Evolutionary conservation across 2,888 invertebrate species (phyloP).

Genomic region (Anoncus sp.): DNA sequence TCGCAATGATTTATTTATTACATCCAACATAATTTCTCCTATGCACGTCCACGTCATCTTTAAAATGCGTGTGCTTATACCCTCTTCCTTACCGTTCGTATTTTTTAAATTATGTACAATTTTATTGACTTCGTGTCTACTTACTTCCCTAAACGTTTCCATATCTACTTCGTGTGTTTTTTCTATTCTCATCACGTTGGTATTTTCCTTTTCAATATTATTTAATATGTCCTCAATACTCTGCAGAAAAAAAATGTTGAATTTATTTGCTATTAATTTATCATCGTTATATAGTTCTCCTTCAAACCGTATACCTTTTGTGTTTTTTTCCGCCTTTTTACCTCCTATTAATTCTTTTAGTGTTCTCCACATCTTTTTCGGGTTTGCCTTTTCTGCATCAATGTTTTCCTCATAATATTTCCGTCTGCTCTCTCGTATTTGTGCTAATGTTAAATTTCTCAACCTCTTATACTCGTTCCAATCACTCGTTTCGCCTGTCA

Average conservation of each 20-base stretch:
- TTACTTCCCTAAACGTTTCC: slow-evolving; percentile 8
- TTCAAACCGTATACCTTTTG: slow-evolving; percentile 14
- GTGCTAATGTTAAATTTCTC: slow-evolving; percentile 17
- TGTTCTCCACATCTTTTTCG: slow-evolving; percentile 31
- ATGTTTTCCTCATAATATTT: slow-evolving; percentile 35
- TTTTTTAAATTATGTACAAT: slow-evolving; percentile 27
- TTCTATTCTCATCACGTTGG: too few relatives aligned
- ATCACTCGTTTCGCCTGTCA: background rate
- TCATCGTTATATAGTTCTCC: background rate
- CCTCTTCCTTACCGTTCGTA: slow-evolving; percentile 19
- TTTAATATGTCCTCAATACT: slow-evolving; percentile 11
- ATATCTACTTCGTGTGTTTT: too few relatives aligned
- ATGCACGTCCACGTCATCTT: slow-evolving; percentile 19
- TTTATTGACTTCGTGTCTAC: background rate
- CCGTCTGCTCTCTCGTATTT: slow-evolving; percentile 13
- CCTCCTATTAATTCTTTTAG: slow-evolving; percentile 20
- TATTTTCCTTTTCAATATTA: background rate
- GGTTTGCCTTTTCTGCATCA: slow-evolving; percentile 14
- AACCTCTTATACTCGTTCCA: slow-evolving; percentile 28
- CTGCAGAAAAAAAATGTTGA: background rate
- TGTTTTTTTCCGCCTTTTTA: background rate
- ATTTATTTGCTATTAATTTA: background rate
- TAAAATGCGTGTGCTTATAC: slow-evolving; percentile 2
- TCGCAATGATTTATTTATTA: slow-evolving; percentile 29
- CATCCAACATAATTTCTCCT: background rate